Evolutionary conservation across 2,888 invertebrate genomes (phyloP), one percentile per base, ranked within the genome.

Genomic region (Bedellia somnulentella): DNA sequence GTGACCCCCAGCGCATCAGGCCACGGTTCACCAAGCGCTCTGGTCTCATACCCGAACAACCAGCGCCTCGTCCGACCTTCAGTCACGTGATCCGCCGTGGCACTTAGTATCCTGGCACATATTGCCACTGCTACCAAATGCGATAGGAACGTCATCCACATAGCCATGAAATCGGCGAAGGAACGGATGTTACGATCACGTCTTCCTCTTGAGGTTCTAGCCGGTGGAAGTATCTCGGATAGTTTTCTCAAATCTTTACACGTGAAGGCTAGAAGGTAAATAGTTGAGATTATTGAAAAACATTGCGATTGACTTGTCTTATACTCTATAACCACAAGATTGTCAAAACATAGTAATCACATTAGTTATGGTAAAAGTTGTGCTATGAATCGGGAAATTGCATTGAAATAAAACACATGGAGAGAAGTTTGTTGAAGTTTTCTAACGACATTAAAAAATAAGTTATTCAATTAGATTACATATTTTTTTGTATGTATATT

Each of bases 1-100:
- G 80, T 80, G 2, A 82, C 80, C 4, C 82, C 82, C 3, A 82
- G 44, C 3, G 82, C 79, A 45, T 83, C 83, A 14, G 82, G 82
- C 81, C 81, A 81, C 1, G 82, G 80, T 42, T 82, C 82, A 0
- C 80, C 81, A 31, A 80, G 49, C 1, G 79, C 67, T 42, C 78
- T 67, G 4, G 80, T 78, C 44, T 80, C 79, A 40, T 80, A 66
- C 2, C 81, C 81, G 40, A 82, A 80, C 21, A 81, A 47, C 78
- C 81, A 81, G 26, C 79, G 66, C 34, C 81, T 68, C n/a, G 81
- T 77, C 18, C 78, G 55, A 1, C 80, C 80, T 11, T 68, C 78
- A 16, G 80, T 81, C 33, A 82, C 80, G 38, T 82, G 82, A 43
- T 82, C 82, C 5, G 82, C 77, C 1, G 82, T 81, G 2, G 82